Evolutionary conservation across 1,140 invertebrate species (phyloP), one percentile per base, ranked within the genome.

Genomic region (Parapsyche elsis): DNA sequence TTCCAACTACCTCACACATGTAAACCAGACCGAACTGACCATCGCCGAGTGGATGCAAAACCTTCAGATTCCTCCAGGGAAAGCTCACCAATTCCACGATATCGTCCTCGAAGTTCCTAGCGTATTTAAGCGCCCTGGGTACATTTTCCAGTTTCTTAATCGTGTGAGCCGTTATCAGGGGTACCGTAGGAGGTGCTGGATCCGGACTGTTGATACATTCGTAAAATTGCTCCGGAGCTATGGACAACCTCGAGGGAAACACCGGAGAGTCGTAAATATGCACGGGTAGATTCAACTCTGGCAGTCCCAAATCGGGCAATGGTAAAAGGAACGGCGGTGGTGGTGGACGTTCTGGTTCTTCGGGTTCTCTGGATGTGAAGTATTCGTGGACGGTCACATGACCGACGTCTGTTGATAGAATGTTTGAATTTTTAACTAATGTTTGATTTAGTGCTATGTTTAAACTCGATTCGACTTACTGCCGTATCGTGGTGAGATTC

Each of bases 201-300:
- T 57, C 23, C 0, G 45, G 59, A 16, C 92, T 21, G 90, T 80
- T 70, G 24, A 77, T 92, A 74, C 92, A 92, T 70, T 93, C 92
- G 86, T 95, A 95, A 86, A 94, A 94, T 81, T 93, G 92, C 86
- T 94, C 93, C 77, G 93, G 92, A 30, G 93, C 93, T 45, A 92
- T 93, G 57, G 93, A 92, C 76, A 92, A 91, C 75, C 92, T 92
- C 0, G 91, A 92, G 71, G 92, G 91, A 24, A 76, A 80, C 1
- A 76, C 49, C 1, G 74, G 73, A 10, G 73, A 70, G 23, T 78
- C 77, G 53, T 78, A 78, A n/a, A 78, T 78, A 44, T 82, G 77
- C 2, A 24, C 24, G 4, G 61, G 64, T 1, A 78, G 45, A 86
- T 81, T 86, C 85, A 21, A 85, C 76, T 19, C 84, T 81, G 77